Evolutionary conservation across 2,113 vertebrate species (phyloP), one percentile per base, ranked within the genome.

Genomic region (Carassius carassius): DNA sequence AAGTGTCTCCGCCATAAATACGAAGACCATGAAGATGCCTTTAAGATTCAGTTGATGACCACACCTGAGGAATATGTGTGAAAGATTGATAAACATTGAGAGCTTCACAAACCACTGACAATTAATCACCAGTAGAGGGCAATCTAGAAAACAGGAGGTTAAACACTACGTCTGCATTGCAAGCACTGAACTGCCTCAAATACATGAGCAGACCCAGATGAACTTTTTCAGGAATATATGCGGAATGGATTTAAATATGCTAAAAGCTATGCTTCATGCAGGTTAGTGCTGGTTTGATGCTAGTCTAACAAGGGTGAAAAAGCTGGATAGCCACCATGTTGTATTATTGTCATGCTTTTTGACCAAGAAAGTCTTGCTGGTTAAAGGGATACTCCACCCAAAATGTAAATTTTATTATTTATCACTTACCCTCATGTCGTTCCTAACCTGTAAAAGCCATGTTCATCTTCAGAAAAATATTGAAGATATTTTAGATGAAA

Each of bases 51-150:
- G 23, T 44, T 79, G 21, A 79, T 47, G 25, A 12, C 63, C 78
- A 51, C 77, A 88, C 84, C 70, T 88, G 87, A 77, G 70, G 87
- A 84, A 86, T 86, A 49, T 77, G 37, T 25, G 69, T 76, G 70
- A 88, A 81, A 84, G 47, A 17, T 62, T 44, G 67, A 80, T 83
- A 56, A 81, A 83, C 84, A 77, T 72, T 2, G 14, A 12, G 14
- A 29, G 32, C 25, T 47, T n/a, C 62, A 19, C 80, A n/a, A 49
- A 37, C 73, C 69, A 63, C 23, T 79, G 84, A 44, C 73, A 47
- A 78, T 75, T 51, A 81, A 37, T 72, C 32, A 49, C 70, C 87
- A 78, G 54, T 65, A 86, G 87, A 82, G 82, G 87, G 82, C 77
- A 49, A 62, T 81, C 78, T 82, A 60, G 69, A 78, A 65, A 81